phyloP scores from a whole-genome alignment of 2,113 vertebrate genomes.

The Peucedramus taeniatus region DNA sequence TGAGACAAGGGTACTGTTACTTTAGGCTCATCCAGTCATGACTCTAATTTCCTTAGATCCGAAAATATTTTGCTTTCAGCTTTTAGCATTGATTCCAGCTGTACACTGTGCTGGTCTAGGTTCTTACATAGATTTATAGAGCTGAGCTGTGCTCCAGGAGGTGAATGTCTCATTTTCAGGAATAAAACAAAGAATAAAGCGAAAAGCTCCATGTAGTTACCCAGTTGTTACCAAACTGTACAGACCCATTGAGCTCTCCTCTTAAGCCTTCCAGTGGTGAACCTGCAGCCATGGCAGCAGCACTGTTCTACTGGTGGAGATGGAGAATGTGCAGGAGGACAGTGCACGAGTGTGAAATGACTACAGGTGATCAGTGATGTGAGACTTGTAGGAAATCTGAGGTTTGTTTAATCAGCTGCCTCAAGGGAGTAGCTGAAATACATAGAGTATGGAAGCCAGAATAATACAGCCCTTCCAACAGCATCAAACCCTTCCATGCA shows the following conservation, averaged over 20 bases:
- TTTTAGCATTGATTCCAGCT: neutral
- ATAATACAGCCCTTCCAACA: neutral
- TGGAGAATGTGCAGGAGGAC: neutral
- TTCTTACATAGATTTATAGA: neutral
- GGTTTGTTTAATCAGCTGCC: rapidly evolving
- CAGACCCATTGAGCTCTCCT: neutral
- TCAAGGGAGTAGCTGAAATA: neutral
- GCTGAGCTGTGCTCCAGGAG: neutral
- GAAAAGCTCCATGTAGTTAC: neutral
- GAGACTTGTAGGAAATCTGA: neutral
- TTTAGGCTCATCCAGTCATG: neutral
- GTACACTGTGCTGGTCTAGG: neutral
- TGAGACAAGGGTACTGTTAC: neutral
- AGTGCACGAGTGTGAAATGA: neutral
- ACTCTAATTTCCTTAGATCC: neutral
- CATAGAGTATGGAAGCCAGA: neutral
- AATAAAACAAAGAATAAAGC: neutral
- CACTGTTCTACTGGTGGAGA: neutral
- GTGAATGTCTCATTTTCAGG: neutral
- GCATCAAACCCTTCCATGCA: neutral
- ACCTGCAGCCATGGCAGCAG: neutral
- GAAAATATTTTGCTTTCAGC: neutral
- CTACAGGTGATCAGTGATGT: neutral
- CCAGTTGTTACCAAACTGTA: neutral
- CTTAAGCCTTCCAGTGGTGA: neutral